phyloP scores from a whole-genome alignment of 2,797 vertebrate genomes.

The Platalea minor region DNA sequence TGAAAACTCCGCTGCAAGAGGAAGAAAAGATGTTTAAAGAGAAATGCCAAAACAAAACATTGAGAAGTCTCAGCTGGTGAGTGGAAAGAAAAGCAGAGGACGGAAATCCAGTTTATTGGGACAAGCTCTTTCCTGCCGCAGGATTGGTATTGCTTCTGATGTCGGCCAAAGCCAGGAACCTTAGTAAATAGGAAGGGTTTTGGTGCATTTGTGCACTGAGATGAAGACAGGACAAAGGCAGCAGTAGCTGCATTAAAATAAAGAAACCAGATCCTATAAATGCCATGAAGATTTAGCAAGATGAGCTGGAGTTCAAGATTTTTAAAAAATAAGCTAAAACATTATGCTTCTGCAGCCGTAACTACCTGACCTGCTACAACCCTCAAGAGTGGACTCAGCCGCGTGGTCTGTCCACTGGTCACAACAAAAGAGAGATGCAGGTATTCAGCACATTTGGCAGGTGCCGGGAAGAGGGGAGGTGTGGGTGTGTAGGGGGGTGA shows the following conservation, averaged over 20 bases:
- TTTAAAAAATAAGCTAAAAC: not conserved
- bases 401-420: not conserved
- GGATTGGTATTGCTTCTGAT: not conserved
- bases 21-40: conserved; percentile 21
- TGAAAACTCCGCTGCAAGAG: conserved; percentile 1
- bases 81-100: not conserved
- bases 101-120: conserved; percentile 20
- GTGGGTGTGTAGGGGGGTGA: not conserved
- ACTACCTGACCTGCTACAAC: not conserved
- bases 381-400: not conserved
- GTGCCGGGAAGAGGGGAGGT: not conserved
- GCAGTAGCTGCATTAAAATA: not conserved
- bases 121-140: not conserved
- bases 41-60: conserved; percentile 25
- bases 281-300: not conserved
- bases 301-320: not conserved
- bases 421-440: not conserved
- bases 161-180: not conserved
- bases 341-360: not conserved
- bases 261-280: not conserved
- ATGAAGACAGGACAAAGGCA: not conserved
- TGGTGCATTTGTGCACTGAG: not conserved
- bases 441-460: not conserved
- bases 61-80: not conserved
- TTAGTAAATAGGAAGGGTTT: not conserved